phyloP scores from a whole-genome alignment of 1,140 invertebrate species.

The Macrobrachium rosenbergii region DNA sequence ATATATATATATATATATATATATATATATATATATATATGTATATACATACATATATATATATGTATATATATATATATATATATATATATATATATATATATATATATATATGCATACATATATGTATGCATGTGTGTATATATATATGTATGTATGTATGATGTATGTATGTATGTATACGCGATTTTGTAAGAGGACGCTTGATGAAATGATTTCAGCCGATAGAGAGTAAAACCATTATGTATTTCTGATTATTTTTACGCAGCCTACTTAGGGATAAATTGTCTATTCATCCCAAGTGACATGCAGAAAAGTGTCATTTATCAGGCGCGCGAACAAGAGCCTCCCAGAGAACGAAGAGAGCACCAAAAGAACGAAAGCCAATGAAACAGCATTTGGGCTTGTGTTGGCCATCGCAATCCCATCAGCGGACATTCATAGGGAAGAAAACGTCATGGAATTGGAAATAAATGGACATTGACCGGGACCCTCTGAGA shows the following conservation, averaged over 20 bases:
- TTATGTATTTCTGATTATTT: too few species aligned
- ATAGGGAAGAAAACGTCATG: constrained; percentile 28
- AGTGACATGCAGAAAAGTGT: too few species aligned
- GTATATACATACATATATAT: neutral
- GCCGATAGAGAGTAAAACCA: too few species aligned
- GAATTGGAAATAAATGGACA: constrained; percentile 8
- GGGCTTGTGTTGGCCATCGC: neutral
- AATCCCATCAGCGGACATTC: constrained; percentile 23
- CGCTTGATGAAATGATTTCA: too few species aligned
- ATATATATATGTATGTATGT: constrained; percentile 19
- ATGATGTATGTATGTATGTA: too few species aligned
- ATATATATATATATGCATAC: constrained; percentile 24
- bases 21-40: constrained; percentile 10
- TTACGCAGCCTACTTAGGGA: too few species aligned
- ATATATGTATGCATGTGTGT: constrained; percentile 27
- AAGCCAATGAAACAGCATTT: neutral
- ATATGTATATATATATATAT: neutral
- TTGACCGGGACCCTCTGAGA: neutral
- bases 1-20: constrained; percentile 9
- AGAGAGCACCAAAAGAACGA: neutral
- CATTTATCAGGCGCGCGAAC: too few species aligned
- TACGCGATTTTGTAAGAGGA: too few species aligned
- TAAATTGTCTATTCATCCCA: too few species aligned
- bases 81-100: neutral
- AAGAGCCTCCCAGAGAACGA: too few species aligned